Evolutionary conservation across 2,888 invertebrate genomes (phyloP).

Genomic region (Ptilodon capucinus): DNA sequence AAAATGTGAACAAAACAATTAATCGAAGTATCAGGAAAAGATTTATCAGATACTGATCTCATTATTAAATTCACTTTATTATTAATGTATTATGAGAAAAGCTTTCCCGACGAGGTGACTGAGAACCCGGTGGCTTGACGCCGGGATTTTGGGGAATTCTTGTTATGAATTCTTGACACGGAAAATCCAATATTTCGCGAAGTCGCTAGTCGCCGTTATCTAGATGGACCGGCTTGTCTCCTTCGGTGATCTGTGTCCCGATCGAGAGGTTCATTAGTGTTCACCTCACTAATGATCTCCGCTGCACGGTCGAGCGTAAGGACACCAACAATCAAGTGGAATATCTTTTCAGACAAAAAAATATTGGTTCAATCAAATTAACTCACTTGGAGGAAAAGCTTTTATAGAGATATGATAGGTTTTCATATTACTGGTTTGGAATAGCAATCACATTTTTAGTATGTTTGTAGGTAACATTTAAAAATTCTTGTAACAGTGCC

Average conservation of each 20-base stretch:
- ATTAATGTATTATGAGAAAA: slow-evolving; percentile 8
- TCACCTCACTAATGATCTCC: slow-evolving; percentile 69
- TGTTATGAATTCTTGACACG: slow-evolving; percentile 34
- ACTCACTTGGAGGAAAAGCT: neutral
- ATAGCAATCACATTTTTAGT: neutral
- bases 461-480: too few species aligned
- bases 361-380: slow-evolving; percentile 24
- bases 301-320: slow-evolving; percentile 33
- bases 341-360: slow-evolving; percentile 33
- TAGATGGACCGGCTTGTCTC: slow-evolving; percentile 45
- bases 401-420: too few species aligned
- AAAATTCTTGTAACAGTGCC: too few species aligned
- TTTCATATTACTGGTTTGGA: neutral
- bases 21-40: neutral
- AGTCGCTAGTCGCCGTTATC: slow-evolving; percentile 38
- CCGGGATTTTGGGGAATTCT: slow-evolving; percentile 25
- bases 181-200: slow-evolving; percentile 46
- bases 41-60: neutral
- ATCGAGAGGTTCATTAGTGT: slow-evolving; percentile 74
- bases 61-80: slow-evolving; percentile 7
- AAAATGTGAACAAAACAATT: neutral
- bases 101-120: slow-evolving; percentile 13
- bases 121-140: slow-evolving; percentile 13
- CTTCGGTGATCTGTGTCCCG: slow-evolving; percentile 48
- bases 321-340: slow-evolving; percentile 34